Evolutionary conservation across 1,140 invertebrate genomes (phyloP).

Genomic region (Anastatus disparis): DNA sequence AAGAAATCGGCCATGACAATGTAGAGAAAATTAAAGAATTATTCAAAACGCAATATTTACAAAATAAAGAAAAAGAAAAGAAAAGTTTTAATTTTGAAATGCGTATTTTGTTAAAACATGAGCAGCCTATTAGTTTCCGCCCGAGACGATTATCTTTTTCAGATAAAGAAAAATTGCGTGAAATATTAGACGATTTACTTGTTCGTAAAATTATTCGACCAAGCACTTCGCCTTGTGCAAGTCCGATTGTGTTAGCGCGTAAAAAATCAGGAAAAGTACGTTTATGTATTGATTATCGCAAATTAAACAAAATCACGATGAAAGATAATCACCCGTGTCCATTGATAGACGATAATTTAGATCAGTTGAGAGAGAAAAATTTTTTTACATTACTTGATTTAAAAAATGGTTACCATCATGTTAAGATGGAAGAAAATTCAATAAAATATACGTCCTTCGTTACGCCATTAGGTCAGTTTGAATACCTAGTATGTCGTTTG

Average conservation of each 20-base stretch:
- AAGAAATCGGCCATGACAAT: background rate
- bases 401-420: constrained; percentile 33
- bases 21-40: background rate
- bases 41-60: background rate
- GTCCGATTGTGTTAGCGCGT: constrained; percentile 53
- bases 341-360: background rate
- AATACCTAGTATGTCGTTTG: constrained; percentile 37
- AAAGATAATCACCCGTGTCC: constrained; percentile 48
- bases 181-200: background rate
- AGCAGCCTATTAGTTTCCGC: background rate
- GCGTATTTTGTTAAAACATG: constrained; percentile 6
- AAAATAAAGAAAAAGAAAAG: background rate
- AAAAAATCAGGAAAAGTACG: background rate
- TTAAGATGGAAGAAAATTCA: constrained; percentile 20
- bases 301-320: constrained; percentile 58
- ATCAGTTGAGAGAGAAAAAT: background rate
- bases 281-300: constrained; percentile 65
- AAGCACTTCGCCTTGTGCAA: constrained; percentile 59
- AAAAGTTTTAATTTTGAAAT: background rate
- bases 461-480: constrained; percentile 12
- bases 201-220: constrained; percentile 51
- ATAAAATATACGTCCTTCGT: constrained; percentile 42
- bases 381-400: constrained; percentile 38
- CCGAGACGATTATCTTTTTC: constrained; percentile 28
- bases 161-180: constrained; percentile 19